Evolutionary conservation across 2,113 vertebrate species (phyloP).

Genomic region (Columba livia): DNA sequence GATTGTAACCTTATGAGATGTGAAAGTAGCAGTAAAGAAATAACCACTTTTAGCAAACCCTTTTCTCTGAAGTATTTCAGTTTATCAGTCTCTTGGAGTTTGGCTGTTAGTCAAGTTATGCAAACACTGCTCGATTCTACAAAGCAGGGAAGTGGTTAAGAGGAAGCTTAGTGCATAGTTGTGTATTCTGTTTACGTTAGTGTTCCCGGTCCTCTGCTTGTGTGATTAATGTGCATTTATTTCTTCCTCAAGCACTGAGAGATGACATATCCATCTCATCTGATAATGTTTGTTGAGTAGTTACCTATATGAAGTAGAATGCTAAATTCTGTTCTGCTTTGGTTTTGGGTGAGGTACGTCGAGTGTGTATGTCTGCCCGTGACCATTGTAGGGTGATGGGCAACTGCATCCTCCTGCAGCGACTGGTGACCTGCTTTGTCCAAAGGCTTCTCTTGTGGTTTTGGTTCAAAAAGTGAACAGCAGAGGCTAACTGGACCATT

Average conservation of each 20-base stretch:
- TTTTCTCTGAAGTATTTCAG: neutral
- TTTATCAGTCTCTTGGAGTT: neutral
- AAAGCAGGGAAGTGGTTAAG: neutral
- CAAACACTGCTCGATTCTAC: neutral
- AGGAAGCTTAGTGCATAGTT: neutral
- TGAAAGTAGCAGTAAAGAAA: neutral
- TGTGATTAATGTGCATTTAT: neutral
- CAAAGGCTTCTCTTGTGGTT: accelerated
- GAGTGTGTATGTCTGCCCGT: accelerated
- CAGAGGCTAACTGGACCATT: neutral
- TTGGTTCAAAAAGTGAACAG: neutral
- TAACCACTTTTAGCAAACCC: neutral
- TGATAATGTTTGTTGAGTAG: neutral
- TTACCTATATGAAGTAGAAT: neutral
- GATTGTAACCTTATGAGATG: neutral
- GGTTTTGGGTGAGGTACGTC: neutral
- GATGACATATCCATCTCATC: neutral
- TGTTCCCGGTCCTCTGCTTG: neutral
- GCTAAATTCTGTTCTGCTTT: neutral
- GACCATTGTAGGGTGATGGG: neutral
- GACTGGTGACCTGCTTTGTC: neutral
- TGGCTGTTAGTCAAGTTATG: neutral
- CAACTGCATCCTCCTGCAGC: neutral
- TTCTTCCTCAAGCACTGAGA: neutral
- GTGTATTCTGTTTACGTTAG: neutral